These are phyloP conservation scores for Platichthys flesus DNA, from an alignment of 2,113 vertebrate species.

Conservation along the genomic window DNA sequence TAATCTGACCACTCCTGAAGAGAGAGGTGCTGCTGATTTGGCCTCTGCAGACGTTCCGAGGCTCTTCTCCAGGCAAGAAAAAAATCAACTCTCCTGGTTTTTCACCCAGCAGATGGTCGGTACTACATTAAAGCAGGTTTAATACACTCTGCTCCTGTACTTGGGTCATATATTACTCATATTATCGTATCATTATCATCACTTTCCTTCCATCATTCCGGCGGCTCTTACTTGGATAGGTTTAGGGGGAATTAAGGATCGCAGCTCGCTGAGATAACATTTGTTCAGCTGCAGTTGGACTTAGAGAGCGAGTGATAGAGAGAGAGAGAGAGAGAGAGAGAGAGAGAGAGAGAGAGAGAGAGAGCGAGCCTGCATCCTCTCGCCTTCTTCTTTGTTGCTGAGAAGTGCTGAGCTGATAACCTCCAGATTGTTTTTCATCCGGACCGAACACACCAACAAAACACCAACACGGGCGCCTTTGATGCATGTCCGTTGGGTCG, in stretches of 20 bases:
- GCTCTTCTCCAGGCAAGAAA: not conserved
- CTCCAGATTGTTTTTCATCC: slow-evolving; percentile 2
- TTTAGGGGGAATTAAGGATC: not conserved
- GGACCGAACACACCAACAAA: not conserved
- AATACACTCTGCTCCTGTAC: not conserved
- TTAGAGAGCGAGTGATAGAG: not conserved
- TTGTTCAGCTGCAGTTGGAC: not conserved
- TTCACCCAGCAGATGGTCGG: slow-evolving; percentile 1
- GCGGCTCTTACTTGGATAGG: no score
- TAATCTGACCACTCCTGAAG: slow-evolving; percentile 15
- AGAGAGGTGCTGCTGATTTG: slow-evolving; percentile 3
- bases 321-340: not conserved
- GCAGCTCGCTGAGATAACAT: not conserved
- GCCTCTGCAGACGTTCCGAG: slow-evolving; percentile 6
- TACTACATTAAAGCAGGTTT: not conserved
- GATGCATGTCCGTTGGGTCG: not conserved
- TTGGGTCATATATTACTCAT: not conserved
- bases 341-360: not conserved
- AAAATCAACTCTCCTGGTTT: not conserved
- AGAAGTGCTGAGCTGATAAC: slow-evolving; percentile 13
- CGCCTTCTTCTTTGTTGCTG: slow-evolving; percentile 6
- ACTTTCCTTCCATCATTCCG: not conserved
- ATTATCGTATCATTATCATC: not conserved
- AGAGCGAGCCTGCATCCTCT: not conserved
- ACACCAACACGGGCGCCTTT: not conserved